phyloP scores from a whole-genome alignment of 2,888 invertebrate species.

The Steinernema scapterisci region DNA sequence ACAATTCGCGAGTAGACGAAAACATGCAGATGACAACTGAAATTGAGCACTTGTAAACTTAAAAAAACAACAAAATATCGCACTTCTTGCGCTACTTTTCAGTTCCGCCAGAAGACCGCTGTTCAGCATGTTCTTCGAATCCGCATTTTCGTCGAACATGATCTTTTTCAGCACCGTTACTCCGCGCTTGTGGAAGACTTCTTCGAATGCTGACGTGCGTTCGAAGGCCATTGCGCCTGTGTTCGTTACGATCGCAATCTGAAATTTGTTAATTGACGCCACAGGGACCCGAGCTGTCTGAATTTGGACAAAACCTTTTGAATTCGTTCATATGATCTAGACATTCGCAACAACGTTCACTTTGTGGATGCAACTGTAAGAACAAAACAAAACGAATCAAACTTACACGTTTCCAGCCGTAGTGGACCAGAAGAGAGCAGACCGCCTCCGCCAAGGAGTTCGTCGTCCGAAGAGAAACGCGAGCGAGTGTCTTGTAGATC shows the following conservation, averaged over 20 bases:
- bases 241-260: constrained; percentile 62
- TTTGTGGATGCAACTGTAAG: too few relatives aligned
- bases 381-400: too few relatives aligned
- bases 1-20: constrained; percentile 63
- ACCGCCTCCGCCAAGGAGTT: constrained; percentile 64
- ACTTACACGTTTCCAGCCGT: constrained; percentile 58
- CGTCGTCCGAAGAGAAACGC: constrained; percentile 64
- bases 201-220: constrained; percentile 59
- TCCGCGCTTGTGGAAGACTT: constrained; percentile 59
- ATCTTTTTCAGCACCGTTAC: constrained; percentile 57
- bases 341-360: too few relatives aligned
- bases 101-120: constrained; percentile 60
- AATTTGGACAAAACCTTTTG: background rate
- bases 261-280: too few relatives aligned
- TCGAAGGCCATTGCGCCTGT: constrained; percentile 63
- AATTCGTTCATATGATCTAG: background rate
- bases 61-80: too few relatives aligned
- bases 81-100: constrained; percentile 61
- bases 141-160: constrained; percentile 62
- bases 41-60: constrained; percentile 33
- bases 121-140: constrained; percentile 52
- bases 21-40: constrained; percentile 64
- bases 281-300: background rate
- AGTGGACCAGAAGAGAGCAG: constrained; percentile 61
- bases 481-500: constrained; percentile 63